Base-by-base conservation (phyloP, 2,113 vertebrate species). In the Pituophis catenifer region DNA sequence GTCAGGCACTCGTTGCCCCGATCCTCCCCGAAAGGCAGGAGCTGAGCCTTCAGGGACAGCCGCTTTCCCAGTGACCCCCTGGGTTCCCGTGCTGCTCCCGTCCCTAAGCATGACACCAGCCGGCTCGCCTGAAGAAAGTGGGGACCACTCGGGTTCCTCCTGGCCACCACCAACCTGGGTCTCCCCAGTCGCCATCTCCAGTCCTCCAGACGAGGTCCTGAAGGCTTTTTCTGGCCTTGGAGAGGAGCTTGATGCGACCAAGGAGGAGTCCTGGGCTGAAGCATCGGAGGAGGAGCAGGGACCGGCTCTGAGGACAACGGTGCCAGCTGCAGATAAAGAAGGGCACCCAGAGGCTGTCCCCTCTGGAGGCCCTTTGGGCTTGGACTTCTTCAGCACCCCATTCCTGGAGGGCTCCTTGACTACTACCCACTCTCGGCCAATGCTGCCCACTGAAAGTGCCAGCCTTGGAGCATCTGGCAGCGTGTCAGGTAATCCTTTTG, bases 401-500 rank as follows among this genome's bases (percentile, higher is more conserved):
- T 0, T 24, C 92, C 94, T 96, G 65, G 89, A 89, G 1, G 5
- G 23, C n/a, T 21, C 90, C 95, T 70, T 96, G 94, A 93, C 91
- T 70, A 89, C 95, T 1, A 88, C 88, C 3, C 17, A 91, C 94
- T 89, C 97, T 93, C 95, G 90, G 88, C 97, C 97, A 13, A 95
- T 95, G n/a, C 93, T 97, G 88, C 97, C 98, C 89, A 97, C 97
- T 0, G 97, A 97, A 38, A 96, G 95, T 3, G 98, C 97, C 88
- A 96, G 98, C 92, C 91, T 97, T 3, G 97, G 94, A 24, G 94
- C 92, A 0, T 96, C 96, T 0, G 48, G 93, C 93, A 95, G 89
- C 89, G 12, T 87, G 8, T 94, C 97, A 94, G 96, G 96, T 97
- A 97, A 97, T 93, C 95, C 96, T 88, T 85, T 92, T 88, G 93